Conservation (phyloP, 2,888 invertebrate species). For the Conchocele bisecta region DNA sequence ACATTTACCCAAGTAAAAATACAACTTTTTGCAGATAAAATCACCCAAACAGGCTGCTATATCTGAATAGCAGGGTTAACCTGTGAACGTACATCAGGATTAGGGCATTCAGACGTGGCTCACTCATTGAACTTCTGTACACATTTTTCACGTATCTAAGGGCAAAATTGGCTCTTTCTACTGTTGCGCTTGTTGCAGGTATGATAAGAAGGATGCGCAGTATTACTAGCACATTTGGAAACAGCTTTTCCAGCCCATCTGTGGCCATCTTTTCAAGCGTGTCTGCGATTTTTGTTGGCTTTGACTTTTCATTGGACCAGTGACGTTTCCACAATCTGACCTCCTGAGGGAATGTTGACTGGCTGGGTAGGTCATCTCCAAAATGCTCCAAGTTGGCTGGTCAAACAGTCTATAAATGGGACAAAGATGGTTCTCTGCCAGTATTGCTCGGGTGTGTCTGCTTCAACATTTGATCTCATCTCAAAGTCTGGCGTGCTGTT, state of each 20-base stretch:
- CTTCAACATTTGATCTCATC: neutral
- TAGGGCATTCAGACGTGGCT: too few relatives aligned
- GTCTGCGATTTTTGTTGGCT: slow-evolving; percentile 8
- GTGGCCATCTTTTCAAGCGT: too few relatives aligned
- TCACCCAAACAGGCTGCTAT: too few relatives aligned
- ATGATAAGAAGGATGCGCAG: slow-evolving; percentile 28
- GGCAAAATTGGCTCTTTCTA: slow-evolving; percentile 43
- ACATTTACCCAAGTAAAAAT: too few relatives aligned
- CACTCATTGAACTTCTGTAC: too few relatives aligned
- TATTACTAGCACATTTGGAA: slow-evolving; percentile 34
- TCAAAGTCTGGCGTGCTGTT: neutral
- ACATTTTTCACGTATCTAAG: slow-evolving; percentile 36
- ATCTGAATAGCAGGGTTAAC: too few relatives aligned
- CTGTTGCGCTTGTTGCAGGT: slow-evolving; percentile 34
- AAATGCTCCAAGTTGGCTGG: slow-evolving; percentile 8
- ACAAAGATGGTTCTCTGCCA: neutral
- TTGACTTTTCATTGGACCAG: slow-evolving; percentile 9
- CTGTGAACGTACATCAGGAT: too few relatives aligned
- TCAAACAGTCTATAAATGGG: neutral
- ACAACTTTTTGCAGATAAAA: too few relatives aligned
- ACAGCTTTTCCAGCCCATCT: slow-evolving; percentile 26
- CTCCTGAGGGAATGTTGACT: slow-evolving; percentile 31
- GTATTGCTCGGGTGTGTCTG: neutral
- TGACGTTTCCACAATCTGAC: slow-evolving; percentile 23
- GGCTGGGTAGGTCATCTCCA: slow-evolving; percentile 36